Evolutionary conservation across 2,888 invertebrate genomes (phyloP).

Genomic region (Thera britannica): DNA sequence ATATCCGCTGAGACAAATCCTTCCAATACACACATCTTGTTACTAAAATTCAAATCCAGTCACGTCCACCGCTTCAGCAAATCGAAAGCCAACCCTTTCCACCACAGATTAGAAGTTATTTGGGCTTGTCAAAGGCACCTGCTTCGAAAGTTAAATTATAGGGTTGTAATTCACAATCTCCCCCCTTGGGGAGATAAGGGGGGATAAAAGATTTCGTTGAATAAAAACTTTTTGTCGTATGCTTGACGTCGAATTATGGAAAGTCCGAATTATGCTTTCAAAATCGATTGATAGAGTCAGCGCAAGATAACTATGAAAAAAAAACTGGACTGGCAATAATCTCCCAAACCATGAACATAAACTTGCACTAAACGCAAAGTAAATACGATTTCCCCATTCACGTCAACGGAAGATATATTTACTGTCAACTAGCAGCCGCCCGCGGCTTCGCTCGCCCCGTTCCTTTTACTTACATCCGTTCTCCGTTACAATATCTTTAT

Average conservation of each 20-base stretch:
- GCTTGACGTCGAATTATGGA: slow-evolving; percentile 15
- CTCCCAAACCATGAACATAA: too few species aligned
- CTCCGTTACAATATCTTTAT: too few species aligned
- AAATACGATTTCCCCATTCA: too few species aligned
- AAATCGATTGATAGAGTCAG: background rate
- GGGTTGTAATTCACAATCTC: slow-evolving; percentile 53
- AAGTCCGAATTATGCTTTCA: background rate
- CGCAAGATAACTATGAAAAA: too few species aligned
- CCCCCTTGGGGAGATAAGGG: slow-evolving; percentile 36
- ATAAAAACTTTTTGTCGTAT: slow-evolving; percentile 42
- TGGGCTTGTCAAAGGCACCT: slow-evolving; percentile 34
- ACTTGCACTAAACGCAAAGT: too few species aligned
- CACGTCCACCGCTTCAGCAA: slow-evolving; percentile 37
- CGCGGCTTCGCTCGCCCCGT: too few species aligned
- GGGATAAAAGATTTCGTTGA: slow-evolving; percentile 45
- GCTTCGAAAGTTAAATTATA: slow-evolving; percentile 51
- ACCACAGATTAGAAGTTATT: slow-evolving; percentile 18
- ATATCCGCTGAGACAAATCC: slow-evolving; percentile 32
- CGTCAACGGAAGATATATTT: too few species aligned
- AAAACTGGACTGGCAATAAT: too few species aligned
- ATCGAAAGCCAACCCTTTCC: slow-evolving; percentile 29
- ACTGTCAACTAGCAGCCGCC: too few species aligned
- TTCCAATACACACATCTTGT: slow-evolving; percentile 44
- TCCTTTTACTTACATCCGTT: too few species aligned
- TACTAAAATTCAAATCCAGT: slow-evolving; percentile 51